Conservation (phyloP, 1,140 invertebrate species). For the Sycophaga agraensis region DNA sequence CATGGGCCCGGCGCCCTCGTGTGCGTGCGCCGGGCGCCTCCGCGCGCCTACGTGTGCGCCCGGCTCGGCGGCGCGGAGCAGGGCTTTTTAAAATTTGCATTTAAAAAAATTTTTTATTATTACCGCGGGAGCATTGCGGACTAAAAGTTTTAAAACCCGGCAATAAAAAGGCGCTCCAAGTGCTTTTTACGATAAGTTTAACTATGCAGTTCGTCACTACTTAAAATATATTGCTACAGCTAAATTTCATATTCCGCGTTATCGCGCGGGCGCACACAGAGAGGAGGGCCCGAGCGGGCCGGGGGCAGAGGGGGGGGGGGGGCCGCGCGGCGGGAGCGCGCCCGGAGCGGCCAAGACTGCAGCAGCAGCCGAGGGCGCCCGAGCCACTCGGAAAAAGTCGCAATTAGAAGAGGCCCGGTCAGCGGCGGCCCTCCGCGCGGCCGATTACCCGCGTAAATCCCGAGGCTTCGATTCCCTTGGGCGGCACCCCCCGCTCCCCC, state of each 20-base stretch:
- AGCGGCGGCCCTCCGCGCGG: too few species aligned
- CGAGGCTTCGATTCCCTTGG: too few species aligned
- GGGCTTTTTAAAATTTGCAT: constrained; percentile 26
- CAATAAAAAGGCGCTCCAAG: constrained; percentile 30
- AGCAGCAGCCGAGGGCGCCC: too few species aligned
- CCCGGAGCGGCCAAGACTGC: too few species aligned
- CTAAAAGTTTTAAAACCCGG: constrained; percentile 32
- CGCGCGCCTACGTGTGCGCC: background rate
- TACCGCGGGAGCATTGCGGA: constrained; percentile 18
- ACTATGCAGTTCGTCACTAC: constrained; percentile 33
- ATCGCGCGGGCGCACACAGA: constrained; percentile 13
- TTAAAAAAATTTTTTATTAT: constrained; percentile 30
- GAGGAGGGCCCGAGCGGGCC: constrained; percentile 1
- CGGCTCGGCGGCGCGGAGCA: background rate
- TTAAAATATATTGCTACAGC: constrained; percentile 31
- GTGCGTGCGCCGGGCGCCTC: background rate
- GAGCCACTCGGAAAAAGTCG: too few species aligned
- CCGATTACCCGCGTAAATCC: too few species aligned
- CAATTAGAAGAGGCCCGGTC: too few species aligned
- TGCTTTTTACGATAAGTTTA: constrained; percentile 33
- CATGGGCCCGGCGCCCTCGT: too few species aligned
- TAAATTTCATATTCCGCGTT: constrained; percentile 29
- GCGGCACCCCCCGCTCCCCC: too few species aligned
- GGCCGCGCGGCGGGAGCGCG: too few species aligned
- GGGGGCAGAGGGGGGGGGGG: too few species aligned